These are phyloP conservation scores for Arrhopalites spinosus DNA, from an alignment of 2,888 invertebrate species.

Conservation along the genomic window DNA sequence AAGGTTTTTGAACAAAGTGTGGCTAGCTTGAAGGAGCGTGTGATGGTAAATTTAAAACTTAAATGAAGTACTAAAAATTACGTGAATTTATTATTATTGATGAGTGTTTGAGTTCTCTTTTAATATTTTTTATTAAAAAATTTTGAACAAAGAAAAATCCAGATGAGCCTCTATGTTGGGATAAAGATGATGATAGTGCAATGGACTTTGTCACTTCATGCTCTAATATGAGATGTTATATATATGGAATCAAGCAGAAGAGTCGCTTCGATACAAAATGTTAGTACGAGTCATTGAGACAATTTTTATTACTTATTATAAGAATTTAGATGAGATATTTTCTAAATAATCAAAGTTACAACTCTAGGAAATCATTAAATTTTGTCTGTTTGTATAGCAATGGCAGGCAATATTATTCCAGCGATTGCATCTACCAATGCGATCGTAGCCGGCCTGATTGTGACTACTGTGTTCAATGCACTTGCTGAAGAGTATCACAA, in stretches of 20 bases:
- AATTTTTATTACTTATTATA: conserved; percentile 8
- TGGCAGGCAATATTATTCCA: conserved; percentile 99
- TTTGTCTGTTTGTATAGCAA: too few relatives aligned
- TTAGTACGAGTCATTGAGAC: conserved; percentile 62
- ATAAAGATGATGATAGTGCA: conserved; percentile 90
- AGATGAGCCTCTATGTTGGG: conserved; percentile 80
- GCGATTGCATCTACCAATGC: conserved; percentile 99
- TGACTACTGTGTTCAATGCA: conserved; percentile 81
- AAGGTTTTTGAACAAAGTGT: conserved; percentile 73
- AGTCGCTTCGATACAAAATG: conserved; percentile 94
- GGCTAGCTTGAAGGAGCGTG: conserved; percentile 66
- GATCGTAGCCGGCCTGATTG: conserved; percentile 94
- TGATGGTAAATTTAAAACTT: too few relatives aligned
- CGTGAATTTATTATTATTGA: too few relatives aligned
- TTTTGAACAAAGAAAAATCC: conserved; percentile 65
- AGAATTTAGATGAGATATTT: conserved; percentile 26
- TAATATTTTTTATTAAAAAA: too few relatives aligned
- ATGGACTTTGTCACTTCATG: conserved; percentile 97
- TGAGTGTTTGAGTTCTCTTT: too few relatives aligned
- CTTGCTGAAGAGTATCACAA: conserved; percentile 69
- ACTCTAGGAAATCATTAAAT: too few relatives aligned
- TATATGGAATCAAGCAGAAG: conserved; percentile 86
- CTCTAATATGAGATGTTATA: conserved; percentile 87
- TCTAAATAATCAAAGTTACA: too few relatives aligned
- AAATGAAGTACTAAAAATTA: too few relatives aligned